Evolutionary conservation across 2,888 invertebrate species (phyloP), one percentile per base, ranked within the genome.

Genomic region (Imbricaverruca yamaguchii): DNA sequence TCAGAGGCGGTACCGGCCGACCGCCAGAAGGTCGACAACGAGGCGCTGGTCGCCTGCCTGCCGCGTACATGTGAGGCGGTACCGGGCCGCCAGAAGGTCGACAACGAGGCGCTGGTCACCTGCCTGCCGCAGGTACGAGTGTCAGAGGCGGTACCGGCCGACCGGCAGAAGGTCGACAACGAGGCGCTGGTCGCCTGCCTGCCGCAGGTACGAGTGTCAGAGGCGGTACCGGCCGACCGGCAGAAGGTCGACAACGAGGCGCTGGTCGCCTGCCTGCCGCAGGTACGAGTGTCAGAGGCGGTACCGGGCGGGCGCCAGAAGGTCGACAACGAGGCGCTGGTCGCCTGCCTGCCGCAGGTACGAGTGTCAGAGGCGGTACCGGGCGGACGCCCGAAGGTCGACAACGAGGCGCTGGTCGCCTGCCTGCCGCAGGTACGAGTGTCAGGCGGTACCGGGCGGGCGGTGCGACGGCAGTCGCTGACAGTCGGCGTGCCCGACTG

Each of bases 211-310:
- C 25, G 18, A 53, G 53, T 23, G n/a, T 23, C 53, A 23, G 55
- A 8, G 9, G 18, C 6, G 55, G 10, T n/a, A n/a, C 90, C 89
- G 85, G 89, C 87, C 85, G 92, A 92, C 87, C 87, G 89, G 81
- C 87, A 89, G 74, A 85, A 89, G 82, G 88, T 88, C 23, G 91
- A 91, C 85, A 89, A 90, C 85, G 90, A 90, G 65, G 88, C 89
- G 18, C 82, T 82, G 81, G 82, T 83, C 79, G 74, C 61, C 53
- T 56, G 69, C 23, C 56, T 56, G 61, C 78, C 79, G 53, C 56
- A 61, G 39, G 63, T 74, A 21, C 25, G 18, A 53, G 53, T 23
- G n/a, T 23, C 53, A 23, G 55, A 8, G 9, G 18, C 6, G 55
- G 10, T n/a, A n/a, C 90, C 89, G 85, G 89, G 87, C 85, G 92